A percentile compares a stretch with the other conserved stretches of the same genome.
phyloP scores from a whole-genome alignment of 2,113 vertebrate species.

The Camelus dromedarius region DNA sequence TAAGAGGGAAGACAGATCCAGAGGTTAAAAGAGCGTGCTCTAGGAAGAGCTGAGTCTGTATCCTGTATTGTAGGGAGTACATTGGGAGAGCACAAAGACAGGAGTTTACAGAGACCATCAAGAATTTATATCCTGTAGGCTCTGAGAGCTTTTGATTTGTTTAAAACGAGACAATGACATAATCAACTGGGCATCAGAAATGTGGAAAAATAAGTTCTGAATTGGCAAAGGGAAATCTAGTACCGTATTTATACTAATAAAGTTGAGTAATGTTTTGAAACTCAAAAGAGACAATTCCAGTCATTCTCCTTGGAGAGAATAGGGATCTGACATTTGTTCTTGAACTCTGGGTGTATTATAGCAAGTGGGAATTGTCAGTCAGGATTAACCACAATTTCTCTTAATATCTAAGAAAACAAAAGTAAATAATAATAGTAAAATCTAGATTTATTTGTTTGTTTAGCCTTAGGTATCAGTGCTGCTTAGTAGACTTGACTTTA shows the following conservation, averaged over 20 bases:
- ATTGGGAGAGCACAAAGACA: not conserved
- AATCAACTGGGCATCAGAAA: not conserved
- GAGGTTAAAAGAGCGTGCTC: not conserved
- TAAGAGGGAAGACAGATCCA: not conserved
- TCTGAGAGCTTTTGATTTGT: not conserved
- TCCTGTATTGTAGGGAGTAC: too few species aligned
- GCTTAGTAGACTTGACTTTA: not conserved
- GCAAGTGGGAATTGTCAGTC: not conserved
- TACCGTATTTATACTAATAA: not conserved
- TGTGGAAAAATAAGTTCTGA: not conserved
- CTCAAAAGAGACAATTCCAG: not conserved
- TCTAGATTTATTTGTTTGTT: not conserved
- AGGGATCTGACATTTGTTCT: not conserved
- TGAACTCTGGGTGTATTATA: not conserved
- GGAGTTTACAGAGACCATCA: not conserved
- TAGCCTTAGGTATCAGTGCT: not conserved
- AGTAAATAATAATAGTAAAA: not conserved
- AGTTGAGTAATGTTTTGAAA: not conserved
- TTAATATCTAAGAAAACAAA: conserved; percentile 10
- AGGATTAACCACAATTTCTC: not conserved
- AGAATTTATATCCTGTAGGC: not conserved
- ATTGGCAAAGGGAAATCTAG: not conserved
- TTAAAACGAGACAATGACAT: not conserved
- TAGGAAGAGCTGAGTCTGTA: not conserved
- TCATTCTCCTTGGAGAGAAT: not conserved